A percentile compares a stretch with the other conserved stretches of the same genome.
These are phyloP conservation scores for Euwallacea similis DNA, from an alignment of 1,140 invertebrate species.

Conservation along the genomic window DNA sequence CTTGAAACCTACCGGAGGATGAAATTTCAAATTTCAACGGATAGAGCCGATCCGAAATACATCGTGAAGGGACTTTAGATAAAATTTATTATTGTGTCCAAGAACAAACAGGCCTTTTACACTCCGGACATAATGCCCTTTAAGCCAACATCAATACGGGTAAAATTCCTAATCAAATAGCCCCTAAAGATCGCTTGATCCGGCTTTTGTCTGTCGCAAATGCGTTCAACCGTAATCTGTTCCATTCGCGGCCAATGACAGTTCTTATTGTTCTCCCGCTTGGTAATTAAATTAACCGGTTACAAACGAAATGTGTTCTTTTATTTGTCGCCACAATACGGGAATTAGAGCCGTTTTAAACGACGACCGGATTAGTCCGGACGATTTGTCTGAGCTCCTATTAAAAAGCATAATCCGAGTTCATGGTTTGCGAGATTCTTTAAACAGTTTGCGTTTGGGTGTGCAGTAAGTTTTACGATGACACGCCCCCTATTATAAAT, in stretches of 20 bases:
- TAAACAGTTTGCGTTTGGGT: not conserved
- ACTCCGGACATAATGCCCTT: not conserved
- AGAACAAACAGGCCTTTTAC: not conserved
- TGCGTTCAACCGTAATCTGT: conserved; percentile 33
- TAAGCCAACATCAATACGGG: not conserved
- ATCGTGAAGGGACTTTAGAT: no score
- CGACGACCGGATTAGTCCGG: conserved; percentile 25
- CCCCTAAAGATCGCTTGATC: conserved; percentile 21
- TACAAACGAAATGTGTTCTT: conserved; percentile 36
- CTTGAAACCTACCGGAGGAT: no score
- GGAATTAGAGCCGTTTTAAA: conserved; percentile 35
- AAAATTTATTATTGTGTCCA: no score
- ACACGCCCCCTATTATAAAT: no score
- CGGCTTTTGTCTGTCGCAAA: conserved; percentile 35
- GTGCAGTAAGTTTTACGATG: no score
- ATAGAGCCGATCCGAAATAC: no score
- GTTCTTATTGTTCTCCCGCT: conserved; percentile 33
- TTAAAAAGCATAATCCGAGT: conserved; percentile 7
- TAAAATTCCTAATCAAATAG: conserved; percentile 31
- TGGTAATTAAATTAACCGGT: conserved; percentile 29
- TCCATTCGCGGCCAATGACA: conserved; percentile 30
- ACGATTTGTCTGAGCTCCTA: conserved; percentile 19
- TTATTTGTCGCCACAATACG: conserved; percentile 33
- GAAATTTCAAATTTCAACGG: no score
- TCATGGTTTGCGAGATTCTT: not conserved